Conservation (phyloP, 2,797 vertebrate species). For the Enteromius argenteus region DNA sequence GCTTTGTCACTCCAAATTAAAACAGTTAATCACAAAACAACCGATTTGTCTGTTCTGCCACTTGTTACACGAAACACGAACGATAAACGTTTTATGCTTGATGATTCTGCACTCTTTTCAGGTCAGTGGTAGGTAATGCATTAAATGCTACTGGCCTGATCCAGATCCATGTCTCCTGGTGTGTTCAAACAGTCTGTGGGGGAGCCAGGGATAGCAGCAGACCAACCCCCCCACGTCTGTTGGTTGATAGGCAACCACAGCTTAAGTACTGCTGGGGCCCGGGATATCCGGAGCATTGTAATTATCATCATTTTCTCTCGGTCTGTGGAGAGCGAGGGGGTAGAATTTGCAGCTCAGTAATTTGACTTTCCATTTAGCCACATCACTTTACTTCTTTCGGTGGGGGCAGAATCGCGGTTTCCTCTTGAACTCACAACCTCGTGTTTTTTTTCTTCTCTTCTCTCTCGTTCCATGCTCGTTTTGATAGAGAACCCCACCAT, state of each 20-base stretch:
- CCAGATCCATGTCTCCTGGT: constrained; percentile 38
- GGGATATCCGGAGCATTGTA: constrained; percentile 76
- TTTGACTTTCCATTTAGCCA: constrained; percentile 73
- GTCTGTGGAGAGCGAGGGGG: constrained; percentile 66
- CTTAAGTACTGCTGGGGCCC: constrained; percentile 65
- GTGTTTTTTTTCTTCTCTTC: background rate
- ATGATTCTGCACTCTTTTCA: constrained; percentile 26
- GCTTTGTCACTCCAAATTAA: constrained; percentile 24
- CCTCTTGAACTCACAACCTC: constrained; percentile 39
- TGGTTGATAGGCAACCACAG: constrained; percentile 65
- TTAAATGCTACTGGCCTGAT: constrained; percentile 9
- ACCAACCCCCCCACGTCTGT: constrained; percentile 43
- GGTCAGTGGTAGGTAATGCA: constrained; percentile 27
- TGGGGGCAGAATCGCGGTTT: constrained; percentile 17
- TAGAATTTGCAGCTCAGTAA: constrained; percentile 66
- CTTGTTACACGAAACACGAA: background rate
- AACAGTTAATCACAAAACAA: constrained; percentile 2
- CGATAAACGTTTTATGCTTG: background rate
- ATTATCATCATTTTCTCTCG: constrained; percentile 78
- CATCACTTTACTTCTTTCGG: constrained; percentile 55
- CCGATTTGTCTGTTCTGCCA: background rate
- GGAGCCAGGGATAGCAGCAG: constrained; percentile 34
- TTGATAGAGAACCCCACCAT: constrained; percentile 8
- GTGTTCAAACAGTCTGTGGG: constrained; percentile 33
- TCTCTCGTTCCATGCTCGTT: background rate